Conservation (phyloP, 2,797 vertebrate species). For the Sebastes goodei region DNA sequence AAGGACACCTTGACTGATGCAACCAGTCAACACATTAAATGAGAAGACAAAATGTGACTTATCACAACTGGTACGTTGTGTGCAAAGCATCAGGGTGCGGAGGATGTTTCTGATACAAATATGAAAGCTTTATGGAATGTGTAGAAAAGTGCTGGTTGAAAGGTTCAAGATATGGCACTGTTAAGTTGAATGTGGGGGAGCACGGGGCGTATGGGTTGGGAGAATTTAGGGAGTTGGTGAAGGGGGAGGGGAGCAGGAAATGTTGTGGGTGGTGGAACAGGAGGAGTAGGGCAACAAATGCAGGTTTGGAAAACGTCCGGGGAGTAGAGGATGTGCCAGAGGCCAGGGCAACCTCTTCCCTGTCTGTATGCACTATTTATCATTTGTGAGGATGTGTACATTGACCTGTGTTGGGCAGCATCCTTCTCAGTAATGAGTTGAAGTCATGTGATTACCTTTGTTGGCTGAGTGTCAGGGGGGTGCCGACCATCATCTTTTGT, state of each 20-base stretch:
- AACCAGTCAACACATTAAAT: slow-evolving; percentile 43
- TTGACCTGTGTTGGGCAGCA: not conserved
- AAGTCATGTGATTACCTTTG: not conserved
- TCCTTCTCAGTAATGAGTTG: not conserved
- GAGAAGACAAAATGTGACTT: not conserved
- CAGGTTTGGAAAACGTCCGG: slow-evolving; percentile 15
- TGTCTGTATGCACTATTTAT: not conserved
- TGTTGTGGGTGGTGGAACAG: slow-evolving; percentile 12
- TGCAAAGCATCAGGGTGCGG: not conserved
- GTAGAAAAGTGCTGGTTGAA: slow-evolving; percentile 16
- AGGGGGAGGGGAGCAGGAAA: slow-evolving; percentile 20
- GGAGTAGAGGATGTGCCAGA: slow-evolving; percentile 29
- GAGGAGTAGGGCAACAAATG: slow-evolving; percentile 22
- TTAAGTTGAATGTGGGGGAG: slow-evolving; percentile 25
- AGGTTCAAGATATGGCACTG: not conserved
- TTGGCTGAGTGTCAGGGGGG: not conserved
- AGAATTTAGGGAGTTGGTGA: slow-evolving; percentile 36
- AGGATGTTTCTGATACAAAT: slow-evolving; percentile 6
- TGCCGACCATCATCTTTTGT: no score
- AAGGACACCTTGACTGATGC: slow-evolving; percentile 23
- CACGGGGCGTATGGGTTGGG: not conserved
- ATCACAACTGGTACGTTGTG: not conserved
- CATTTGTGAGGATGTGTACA: not conserved
- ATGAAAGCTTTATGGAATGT: slow-evolving; percentile 13
- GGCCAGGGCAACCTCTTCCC: not conserved